Conservation (phyloP, 2,888 invertebrate species). For the Lithophane ornitopus region DNA sequence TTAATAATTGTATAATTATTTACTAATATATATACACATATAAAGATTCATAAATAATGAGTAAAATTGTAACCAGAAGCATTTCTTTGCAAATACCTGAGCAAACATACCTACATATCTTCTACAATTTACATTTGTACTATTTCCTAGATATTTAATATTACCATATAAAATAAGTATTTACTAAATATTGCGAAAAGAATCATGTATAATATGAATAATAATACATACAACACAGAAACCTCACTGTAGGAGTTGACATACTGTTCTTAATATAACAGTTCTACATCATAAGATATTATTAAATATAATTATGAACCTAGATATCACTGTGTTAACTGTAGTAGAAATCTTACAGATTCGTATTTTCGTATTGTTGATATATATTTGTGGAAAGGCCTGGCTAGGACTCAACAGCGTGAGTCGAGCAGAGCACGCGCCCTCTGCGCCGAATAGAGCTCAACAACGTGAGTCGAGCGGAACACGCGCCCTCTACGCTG, state of each 20-base stretch:
- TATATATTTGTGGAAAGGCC: constrained; percentile 17
- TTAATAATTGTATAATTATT: constrained; percentile 30
- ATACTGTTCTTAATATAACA: constrained; percentile 42
- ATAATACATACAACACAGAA: constrained; percentile 53
- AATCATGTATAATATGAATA: constrained; percentile 36
- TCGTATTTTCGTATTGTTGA: constrained; percentile 47
- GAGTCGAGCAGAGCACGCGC: neutral
- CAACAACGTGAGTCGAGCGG: too few relatives aligned
- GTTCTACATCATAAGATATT: constrained; percentile 37
- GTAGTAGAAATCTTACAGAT: constrained; percentile 29
- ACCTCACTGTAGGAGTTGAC: constrained; percentile 55
- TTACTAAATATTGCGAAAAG: constrained; percentile 33
- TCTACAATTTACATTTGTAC: constrained; percentile 63
- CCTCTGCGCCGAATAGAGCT: neutral
- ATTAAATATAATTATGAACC: constrained; percentile 27
- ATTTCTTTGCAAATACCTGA: constrained; percentile 35
- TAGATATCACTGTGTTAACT: constrained; percentile 38
- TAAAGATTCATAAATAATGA: neutral
- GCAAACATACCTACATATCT: constrained; percentile 63
- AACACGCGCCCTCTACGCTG: too few relatives aligned
- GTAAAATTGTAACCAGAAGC: constrained; percentile 22
- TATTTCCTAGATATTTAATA: constrained; percentile 55
- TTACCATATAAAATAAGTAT: constrained; percentile 51
- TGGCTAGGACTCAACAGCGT: constrained; percentile 1
- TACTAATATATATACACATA: constrained; percentile 4